Evolutionary conservation across 2,797 vertebrate species (phyloP).

Genomic region (Myiothlypis chrysogaster): DNA sequence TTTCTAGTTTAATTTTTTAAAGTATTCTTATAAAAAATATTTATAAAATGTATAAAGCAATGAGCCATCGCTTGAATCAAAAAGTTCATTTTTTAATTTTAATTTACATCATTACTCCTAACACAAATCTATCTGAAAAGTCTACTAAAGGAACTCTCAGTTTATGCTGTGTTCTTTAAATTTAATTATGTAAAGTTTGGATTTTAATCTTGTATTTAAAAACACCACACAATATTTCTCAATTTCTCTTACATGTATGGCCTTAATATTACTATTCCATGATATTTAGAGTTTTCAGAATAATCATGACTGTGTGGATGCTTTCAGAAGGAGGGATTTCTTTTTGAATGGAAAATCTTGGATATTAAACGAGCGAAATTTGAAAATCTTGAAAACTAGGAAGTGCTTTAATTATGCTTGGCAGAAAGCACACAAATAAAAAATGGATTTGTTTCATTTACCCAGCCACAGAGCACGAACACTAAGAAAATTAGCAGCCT

Average conservation of each 20-base stretch:
- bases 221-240: accelerated
- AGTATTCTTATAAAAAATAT: background rate
- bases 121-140: background rate
- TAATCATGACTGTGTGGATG: background rate
- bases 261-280: background rate
- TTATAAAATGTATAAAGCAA: background rate
- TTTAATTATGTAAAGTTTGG: background rate
- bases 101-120: background rate
- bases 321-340: background rate
- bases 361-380: background rate
- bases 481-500: background rate
- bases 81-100: background rate
- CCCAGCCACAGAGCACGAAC: background rate
- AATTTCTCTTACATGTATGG: background rate
- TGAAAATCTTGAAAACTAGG: background rate
- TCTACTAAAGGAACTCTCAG: background rate
- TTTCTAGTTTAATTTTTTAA: background rate
- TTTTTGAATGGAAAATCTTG: background rate
- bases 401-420: background rate
- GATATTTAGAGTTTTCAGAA: background rate
- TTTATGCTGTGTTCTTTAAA: background rate
- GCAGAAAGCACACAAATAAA: background rate
- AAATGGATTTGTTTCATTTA: background rate
- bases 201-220: background rate
- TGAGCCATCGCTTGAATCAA: background rate